phyloP scores from a whole-genome alignment of 2,797 vertebrate genomes.

The Chromobotia macracanthus region DNA sequence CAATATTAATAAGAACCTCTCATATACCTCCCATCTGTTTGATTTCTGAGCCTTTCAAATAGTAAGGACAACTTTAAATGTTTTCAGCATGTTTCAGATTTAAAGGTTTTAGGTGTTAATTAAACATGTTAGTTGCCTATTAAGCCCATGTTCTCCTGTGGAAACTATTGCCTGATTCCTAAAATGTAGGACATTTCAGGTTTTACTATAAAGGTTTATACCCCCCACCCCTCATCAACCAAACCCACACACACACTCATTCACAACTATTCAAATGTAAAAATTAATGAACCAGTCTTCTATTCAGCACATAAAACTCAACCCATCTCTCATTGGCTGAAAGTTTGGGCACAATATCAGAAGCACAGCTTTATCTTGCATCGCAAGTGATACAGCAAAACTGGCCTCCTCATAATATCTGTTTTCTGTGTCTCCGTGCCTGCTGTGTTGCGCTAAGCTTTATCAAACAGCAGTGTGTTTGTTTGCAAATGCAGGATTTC shows the following conservation, averaged over 20 bases:
- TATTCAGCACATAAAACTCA: conserved; percentile 11
- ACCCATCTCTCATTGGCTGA: conserved; percentile 39
- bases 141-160: neutral
- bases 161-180: neutral
- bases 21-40: too few relatives aligned
- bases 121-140: neutral
- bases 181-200: neutral
- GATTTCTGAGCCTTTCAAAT: too few relatives aligned
- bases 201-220: neutral
- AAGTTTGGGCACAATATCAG: conserved; percentile 50
- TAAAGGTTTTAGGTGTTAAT: too few relatives aligned
- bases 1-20: too few relatives aligned
- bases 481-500: conserved; percentile 57
- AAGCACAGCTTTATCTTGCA: conserved; percentile 45
- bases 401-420: conserved; percentile 45
- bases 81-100: too few relatives aligned
- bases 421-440: conserved; percentile 43
- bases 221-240: neutral
- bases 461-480: conserved; percentile 60
- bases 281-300: conserved; percentile 30
- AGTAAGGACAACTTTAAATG: too few relatives aligned
- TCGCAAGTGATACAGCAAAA: conserved; percentile 49
- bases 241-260: conserved; percentile 19
- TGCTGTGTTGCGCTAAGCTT: conserved; percentile 54
- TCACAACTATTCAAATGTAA: conserved; percentile 19